A percentile compares a stretch with the other conserved stretches of the same genome.
Evolutionary conservation across 2,888 invertebrate species (phyloP).

Genomic region (Pollenia griseotomentosa): DNA sequence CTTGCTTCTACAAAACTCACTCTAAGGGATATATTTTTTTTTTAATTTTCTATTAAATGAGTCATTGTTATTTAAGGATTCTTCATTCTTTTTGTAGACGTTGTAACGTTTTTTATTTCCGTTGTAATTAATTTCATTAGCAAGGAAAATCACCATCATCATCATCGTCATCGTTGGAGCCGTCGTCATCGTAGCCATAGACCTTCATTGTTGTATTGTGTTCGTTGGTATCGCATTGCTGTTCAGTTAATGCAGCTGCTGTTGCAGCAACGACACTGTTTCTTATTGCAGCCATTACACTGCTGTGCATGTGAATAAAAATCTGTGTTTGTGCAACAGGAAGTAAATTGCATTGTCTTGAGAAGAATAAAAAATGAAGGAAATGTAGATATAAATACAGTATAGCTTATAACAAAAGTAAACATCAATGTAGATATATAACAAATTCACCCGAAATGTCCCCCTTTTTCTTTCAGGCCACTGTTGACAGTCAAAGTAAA

Average conservation of each 20-base stretch:
- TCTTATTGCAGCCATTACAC: background rate
- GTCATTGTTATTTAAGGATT: constrained; percentile 61
- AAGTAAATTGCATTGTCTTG: constrained; percentile 60
- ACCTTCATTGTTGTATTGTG: constrained; percentile 32
- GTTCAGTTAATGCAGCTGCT: background rate
- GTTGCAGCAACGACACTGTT: constrained; percentile 6
- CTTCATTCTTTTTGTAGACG: constrained; percentile 34
- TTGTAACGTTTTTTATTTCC: constrained; percentile 55
- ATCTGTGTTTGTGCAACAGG: constrained; percentile 65
- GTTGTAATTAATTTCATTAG: constrained; percentile 73
- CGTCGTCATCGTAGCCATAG: constrained; percentile 9
- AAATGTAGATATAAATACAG: background rate
- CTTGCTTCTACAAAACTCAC: constrained; percentile 8
- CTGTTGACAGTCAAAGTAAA: too few relatives aligned
- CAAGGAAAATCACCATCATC: constrained; percentile 68
- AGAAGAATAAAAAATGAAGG: background rate
- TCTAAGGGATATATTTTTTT: background rate
- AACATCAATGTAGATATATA: background rate
- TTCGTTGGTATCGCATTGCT: constrained; percentile 19
- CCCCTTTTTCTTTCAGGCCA: too few relatives aligned
- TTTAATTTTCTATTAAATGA: constrained; percentile 34
- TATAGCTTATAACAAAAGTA: background rate
- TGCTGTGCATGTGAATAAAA: constrained; percentile 10
- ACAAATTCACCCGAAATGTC: too few relatives aligned
- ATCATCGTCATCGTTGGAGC: constrained; percentile 34